Base-by-base conservation (phyloP, 2,113 vertebrate species). In the Paracanthobrama guichenoti region DNA sequence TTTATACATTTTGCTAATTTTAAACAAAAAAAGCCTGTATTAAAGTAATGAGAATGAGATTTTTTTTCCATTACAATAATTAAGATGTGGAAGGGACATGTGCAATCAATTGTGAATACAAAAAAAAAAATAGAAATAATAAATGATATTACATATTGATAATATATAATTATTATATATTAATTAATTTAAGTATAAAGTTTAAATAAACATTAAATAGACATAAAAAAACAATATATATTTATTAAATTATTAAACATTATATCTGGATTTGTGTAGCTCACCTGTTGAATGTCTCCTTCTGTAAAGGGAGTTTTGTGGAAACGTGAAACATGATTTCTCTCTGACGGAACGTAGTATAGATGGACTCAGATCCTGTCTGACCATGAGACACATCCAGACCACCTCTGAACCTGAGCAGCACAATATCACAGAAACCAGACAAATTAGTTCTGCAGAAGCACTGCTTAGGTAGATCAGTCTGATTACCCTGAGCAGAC, bases 291-390 rank as follows among this genome's bases (percentile, higher is more conserved):
- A 11, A 96, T 64, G 0, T 98, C 97, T 35, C 97, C 97, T 89
- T 98, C 97, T 0, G 97, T 98, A 93, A 96, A 99, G 83, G 97
- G 83, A 98, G 94, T 88, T 97, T 99, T 86, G 97, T 99, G 85
- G 97, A 97, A 76, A 99, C 95, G 2, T 98, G 97, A 91, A 98
- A 97, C 97, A 99, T 98, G 90, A 98, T 97, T 94, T 99, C 97
- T 88, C 96, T 96, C 93, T 94, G 95, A 26, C 95, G 95, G 93
- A 98, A 98, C 92, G 95, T 95, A 42, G 95, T 97, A 90, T 97
- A 99, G 86, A 98, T 89, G 0, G 97, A 98, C 88, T 98, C 96
- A 0, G 94, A 94, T 60, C 97, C 97, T 0, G 97, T 99, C 92
- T 99, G 97, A 60, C 97, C 97, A 0, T 99, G 97, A 77, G 96